A percentile compares a stretch with the other conserved stretches of the same genome.
Conservation (phyloP, 2,888 invertebrate species). For the Atherix ibis region DNA sequence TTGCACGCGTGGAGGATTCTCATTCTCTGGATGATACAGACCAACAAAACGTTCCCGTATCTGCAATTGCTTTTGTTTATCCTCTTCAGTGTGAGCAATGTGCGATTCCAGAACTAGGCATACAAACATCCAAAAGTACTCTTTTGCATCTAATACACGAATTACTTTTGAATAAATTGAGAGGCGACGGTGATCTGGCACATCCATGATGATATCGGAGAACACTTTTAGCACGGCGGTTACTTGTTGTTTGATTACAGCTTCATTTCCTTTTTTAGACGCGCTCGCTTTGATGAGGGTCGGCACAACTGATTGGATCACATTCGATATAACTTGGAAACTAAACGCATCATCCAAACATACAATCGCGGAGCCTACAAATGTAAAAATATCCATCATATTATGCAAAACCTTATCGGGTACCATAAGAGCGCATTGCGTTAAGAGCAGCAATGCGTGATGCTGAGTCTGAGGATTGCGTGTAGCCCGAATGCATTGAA, state of each 20-base stretch:
- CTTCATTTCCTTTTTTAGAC: slow-evolving; percentile 28
- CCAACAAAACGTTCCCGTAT: no score
- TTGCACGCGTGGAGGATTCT: slow-evolving; percentile 41
- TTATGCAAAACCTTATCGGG: slow-evolving; percentile 80
- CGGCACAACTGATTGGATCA: slow-evolving; percentile 80
- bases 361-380: slow-evolving; percentile 87
- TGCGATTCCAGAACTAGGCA: slow-evolving; percentile 57
- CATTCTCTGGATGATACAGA: slow-evolving; percentile 27
- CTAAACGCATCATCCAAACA: slow-evolving; percentile 91
- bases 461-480: slow-evolving; percentile 93
- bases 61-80: slow-evolving; percentile 21
- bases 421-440: slow-evolving; percentile 58
- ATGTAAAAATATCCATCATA: slow-evolving; percentile 93
- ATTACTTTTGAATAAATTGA: slow-evolving; percentile 67
- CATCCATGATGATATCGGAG: slow-evolving; percentile 76
- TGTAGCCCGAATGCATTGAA: slow-evolving; percentile 78
- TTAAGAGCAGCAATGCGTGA: slow-evolving; percentile 72
- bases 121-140: slow-evolving; percentile 56
- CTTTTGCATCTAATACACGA: slow-evolving; percentile 47
- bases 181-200: slow-evolving; percentile 79
- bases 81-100: slow-evolving; percentile 39
- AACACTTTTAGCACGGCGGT: slow-evolving; percentile 76
- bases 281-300: slow-evolving; percentile 40
- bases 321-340: slow-evolving; percentile 80
- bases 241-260: no score